Percentiles rank a stretch among this genome's conserved stretches.
Evolutionary conservation across 1,140 invertebrate genomes (phyloP).

Genomic region (Diorhabda sublineata): DNA sequence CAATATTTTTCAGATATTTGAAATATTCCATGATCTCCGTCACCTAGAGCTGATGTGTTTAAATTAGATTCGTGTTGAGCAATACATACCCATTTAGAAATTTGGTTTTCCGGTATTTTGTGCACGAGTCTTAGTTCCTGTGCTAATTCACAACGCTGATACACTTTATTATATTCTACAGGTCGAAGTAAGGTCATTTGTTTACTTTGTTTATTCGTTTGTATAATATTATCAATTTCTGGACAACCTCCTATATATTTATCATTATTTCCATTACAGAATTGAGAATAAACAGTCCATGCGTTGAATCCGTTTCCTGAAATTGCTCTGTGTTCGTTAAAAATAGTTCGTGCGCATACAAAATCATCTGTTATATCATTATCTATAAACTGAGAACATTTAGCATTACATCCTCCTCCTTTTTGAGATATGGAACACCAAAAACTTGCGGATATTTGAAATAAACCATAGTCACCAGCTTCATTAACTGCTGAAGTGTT

Average conservation of each 20-base stretch:
- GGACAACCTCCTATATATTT: slow-evolving; percentile 49
- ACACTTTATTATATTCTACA: slow-evolving; percentile 51
- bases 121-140: slow-evolving; percentile 56
- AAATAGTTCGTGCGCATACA: slow-evolving; percentile 58
- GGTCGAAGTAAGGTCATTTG: neutral
- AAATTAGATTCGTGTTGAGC: slow-evolving; percentile 66
- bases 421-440: slow-evolving; percentile 58
- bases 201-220: neutral
- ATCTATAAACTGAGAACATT: slow-evolving; percentile 57
- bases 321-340: slow-evolving; percentile 57
- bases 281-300: slow-evolving; percentile 60
- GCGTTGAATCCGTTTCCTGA: slow-evolving; percentile 68
- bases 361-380: slow-evolving; percentile 66
- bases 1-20: slow-evolving; percentile 72
- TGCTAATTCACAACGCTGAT: slow-evolving; percentile 64
- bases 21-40: slow-evolving; percentile 67
- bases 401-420: slow-evolving; percentile 56
- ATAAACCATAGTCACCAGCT: slow-evolving; percentile 66
- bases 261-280: slow-evolving; percentile 44
- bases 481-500: slow-evolving; percentile 65
- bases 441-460: slow-evolving; percentile 69
- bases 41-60: slow-evolving; percentile 62
- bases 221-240: slow-evolving; percentile 5
- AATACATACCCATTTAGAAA: slow-evolving; percentile 72
- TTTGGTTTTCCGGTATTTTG: slow-evolving; percentile 53